Conservation (phyloP, 2,888 invertebrate species). For the Charanyca ferruginea region DNA sequence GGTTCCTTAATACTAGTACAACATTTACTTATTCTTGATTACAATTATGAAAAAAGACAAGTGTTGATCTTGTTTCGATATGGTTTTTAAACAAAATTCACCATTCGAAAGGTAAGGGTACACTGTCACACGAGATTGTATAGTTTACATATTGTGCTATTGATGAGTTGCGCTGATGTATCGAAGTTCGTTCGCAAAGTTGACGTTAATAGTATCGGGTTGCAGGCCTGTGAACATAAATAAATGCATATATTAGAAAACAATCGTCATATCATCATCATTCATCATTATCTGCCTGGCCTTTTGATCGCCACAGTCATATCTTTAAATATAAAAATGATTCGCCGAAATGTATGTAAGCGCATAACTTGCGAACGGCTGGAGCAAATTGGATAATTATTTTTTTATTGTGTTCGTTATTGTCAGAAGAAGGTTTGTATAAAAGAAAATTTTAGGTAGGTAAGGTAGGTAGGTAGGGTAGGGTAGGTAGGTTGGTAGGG, state of each 20-base stretch:
- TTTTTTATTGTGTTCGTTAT: no score
- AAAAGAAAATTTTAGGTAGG: no score
- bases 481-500: no score
- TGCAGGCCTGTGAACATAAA: slow-evolving; percentile 44
- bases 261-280: no score
- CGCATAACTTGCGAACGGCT: no score
- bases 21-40: slow-evolving; percentile 59
- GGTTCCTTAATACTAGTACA: slow-evolving; percentile 65
- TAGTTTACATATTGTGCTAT: slow-evolving; percentile 45
- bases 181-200: slow-evolving; percentile 58
- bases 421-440: no score
- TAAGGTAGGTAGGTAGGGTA: no score
- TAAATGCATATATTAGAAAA: slow-evolving; percentile 18
- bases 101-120: slow-evolving; percentile 35
- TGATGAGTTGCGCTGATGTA: slow-evolving; percentile 23
- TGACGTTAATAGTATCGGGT: slow-evolving; percentile 30
- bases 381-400: no score
- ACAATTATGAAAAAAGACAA: slow-evolving; percentile 55
- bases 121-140: slow-evolving; percentile 51
- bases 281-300: no score
- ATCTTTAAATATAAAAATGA: no score
- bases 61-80: slow-evolving; percentile 37
- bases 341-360: no score
- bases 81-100: slow-evolving; percentile 29
- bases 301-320: no score